Base-by-base conservation (phyloP, 2,888 invertebrate species). In the Cotesia congregata region DNA sequence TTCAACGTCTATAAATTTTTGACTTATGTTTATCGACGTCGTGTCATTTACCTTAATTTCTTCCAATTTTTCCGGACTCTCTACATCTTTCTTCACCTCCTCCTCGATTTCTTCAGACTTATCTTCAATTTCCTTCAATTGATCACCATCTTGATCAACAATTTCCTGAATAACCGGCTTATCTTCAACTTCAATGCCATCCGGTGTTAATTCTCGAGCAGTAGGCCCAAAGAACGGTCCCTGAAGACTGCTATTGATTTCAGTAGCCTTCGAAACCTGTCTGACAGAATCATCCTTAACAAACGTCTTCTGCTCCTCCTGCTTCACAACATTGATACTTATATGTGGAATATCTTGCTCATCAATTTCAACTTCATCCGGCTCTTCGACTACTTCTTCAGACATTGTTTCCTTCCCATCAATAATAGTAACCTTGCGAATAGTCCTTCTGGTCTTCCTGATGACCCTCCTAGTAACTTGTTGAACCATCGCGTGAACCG, bases 381-480 rank as follows among this genome's bases (percentile, higher is more conserved):
- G 96, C 88, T 96, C 96, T 85, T 96, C 96, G 65, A 96, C 91
- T 0, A 96, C 90, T 90, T 96, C 96, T 89, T 96, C 96, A 6
- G 94, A 94, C 0, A 95, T 92, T 78, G 94, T 94, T 90, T 96
- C 96, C 89, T 95, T 94, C 0, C 96, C 96, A 86, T 96, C 94
- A 77, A 96, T 93, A 5, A 96, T 93, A 0, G 94, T 94, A 1
- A 95, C 92, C 81, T 94, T 93, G 74, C 95, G 92, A 72, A 96
- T 94, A 17, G 96, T 94, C 80, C 94, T 93, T 68, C 94, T 91
- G 15, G 94, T 94, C 83, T 94, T 95, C 78, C 93, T 92, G 4
- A 95, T 93, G n/a, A 95, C 93, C 85, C 94, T 92, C 80, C 95
- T 92, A 0, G 95, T 95, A 0, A 96, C 94, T 90, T 96, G 95